Evolutionary conservation across 1,140 invertebrate genomes (phyloP).

Genomic region (Magallana ariakensis): DNA sequence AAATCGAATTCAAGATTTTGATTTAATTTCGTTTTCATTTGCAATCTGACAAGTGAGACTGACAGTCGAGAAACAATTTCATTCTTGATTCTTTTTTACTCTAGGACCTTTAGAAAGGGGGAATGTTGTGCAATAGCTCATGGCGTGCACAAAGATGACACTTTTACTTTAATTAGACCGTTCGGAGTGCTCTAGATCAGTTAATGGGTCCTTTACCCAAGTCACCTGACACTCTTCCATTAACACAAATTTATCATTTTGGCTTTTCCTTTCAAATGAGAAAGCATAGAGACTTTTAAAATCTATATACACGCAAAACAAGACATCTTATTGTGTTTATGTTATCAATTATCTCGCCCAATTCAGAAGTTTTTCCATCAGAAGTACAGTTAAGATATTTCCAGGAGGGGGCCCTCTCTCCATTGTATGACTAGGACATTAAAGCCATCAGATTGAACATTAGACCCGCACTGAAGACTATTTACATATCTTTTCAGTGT

Average conservation of each 20-base stretch:
- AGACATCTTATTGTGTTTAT: slow-evolving; percentile 10
- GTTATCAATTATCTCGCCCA: not conserved
- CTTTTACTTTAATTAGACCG: not conserved
- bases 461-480: not conserved
- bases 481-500: slow-evolving; percentile 11
- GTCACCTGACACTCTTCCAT: not conserved
- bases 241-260: slow-evolving; percentile 26
- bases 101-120: not conserved
- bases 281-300: not conserved
- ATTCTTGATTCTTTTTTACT: not conserved
- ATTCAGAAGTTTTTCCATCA: not conserved
- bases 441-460: not conserved
- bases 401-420: not conserved
- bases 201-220: not conserved
- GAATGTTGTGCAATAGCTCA: not conserved
- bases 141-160: slow-evolving; percentile 3
- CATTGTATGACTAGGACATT: not conserved
- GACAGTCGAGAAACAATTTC: too few relatives aligned
- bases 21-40: too few relatives aligned
- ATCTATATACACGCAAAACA: not conserved
- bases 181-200: not conserved
- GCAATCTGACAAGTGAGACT: too few relatives aligned
- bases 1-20: too few relatives aligned
- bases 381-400: not conserved
- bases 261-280: not conserved